Evolutionary conservation across 2,888 invertebrate species (phyloP), one percentile per base, ranked within the genome.

Genomic region (Catocala fraxini): DNA sequence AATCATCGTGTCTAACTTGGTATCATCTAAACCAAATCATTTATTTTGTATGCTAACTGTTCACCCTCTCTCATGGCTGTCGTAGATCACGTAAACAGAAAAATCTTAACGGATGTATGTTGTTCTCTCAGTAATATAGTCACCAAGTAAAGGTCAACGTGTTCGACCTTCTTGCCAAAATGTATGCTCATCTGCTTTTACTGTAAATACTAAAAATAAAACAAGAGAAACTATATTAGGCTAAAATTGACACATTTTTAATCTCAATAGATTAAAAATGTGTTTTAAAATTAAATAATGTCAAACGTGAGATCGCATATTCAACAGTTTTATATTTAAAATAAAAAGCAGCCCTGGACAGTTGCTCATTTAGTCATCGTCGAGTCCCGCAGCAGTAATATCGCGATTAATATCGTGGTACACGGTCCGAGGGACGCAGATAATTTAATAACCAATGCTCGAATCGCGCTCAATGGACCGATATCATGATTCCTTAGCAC

Each of bases 401-500:
- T 75, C 48, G 67, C 79, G 76, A 80, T 81, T 82, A 80, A 80
- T 75, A 79, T 75, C 59, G 41, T 55, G 51, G 63, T 69, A 73
- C 63, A 58, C 42, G 7, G 57, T 54, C 64, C 54, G 34, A 11
- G 57, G 52, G 61, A 67, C 70, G 56, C 55, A 71, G 77, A 79
- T 79, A 74, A 68, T 68, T 72, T 71, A 76, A 79, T 73, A 78
- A 77, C 67, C 64, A 57, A 71, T 46, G 61, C 55, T 55, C 49
- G 35, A 43, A 7, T 34, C 52, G 42, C 57, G 13, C 48, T 63
- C 65, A 63, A 70, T 48, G n/a, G 33, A 48, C 33, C 15, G 35
- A 39, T 2, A 39, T 39, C 35, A 39, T 39, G 7, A 39, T 39
- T 7, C 35, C 35, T 39, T 39, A 39, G 35, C 35, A 39, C 2